Evolutionary conservation across 1,140 invertebrate species (phyloP).

Genomic region (Drosophila kohkoa): DNA sequence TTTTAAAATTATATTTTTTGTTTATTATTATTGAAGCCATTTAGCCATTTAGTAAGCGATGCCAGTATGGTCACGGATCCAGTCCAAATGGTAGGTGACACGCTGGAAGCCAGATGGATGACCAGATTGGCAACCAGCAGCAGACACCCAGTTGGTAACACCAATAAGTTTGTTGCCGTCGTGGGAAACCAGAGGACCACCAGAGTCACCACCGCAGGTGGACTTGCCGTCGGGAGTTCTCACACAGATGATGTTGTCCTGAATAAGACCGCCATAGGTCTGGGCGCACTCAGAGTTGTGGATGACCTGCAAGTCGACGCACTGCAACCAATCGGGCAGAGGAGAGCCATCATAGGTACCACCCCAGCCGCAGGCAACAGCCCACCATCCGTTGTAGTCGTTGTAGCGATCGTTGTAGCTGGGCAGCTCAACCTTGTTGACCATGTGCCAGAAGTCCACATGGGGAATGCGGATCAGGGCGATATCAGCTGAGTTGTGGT

Average conservation of each 20-base stretch:
- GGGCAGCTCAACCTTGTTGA: slow-evolving; percentile 61
- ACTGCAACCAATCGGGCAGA: slow-evolving; percentile 56
- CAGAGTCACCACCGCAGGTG: slow-evolving; percentile 86
- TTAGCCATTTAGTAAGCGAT: slow-evolving; percentile 29
- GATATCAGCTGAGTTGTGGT: slow-evolving; percentile 62
- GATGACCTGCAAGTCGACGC: slow-evolving; percentile 55
- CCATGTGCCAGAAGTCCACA: slow-evolving; percentile 60
- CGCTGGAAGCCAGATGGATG: slow-evolving; percentile 85
- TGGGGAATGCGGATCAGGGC: slow-evolving; percentile 58
- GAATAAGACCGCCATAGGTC: slow-evolving; percentile 42
- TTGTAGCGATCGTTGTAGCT: slow-evolving; percentile 56
- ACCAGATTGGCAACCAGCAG: slow-evolving; percentile 30
- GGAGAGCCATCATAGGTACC: slow-evolving; percentile 56
- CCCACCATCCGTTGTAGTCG: slow-evolving; percentile 45
- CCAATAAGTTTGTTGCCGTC: slow-evolving; percentile 85
- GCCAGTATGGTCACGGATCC: slow-evolving; percentile 81
- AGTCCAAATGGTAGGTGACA: slow-evolving; percentile 85
- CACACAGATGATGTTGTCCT: slow-evolving; percentile 68
- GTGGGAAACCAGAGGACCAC: slow-evolving; percentile 85
- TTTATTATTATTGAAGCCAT: slow-evolving; percentile 5
- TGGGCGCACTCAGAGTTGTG: slow-evolving; percentile 10
- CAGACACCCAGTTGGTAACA: slow-evolving; percentile 76
- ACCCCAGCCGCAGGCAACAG: slow-evolving; percentile 68
- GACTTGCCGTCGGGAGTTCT: slow-evolving; percentile 58
- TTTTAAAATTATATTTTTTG: slow-evolving; percentile 23